Evolutionary conservation across 2,113 vertebrate genomes (phyloP), one percentile per base, ranked within the genome.

Genomic region (Arenaria interpres): DNA sequence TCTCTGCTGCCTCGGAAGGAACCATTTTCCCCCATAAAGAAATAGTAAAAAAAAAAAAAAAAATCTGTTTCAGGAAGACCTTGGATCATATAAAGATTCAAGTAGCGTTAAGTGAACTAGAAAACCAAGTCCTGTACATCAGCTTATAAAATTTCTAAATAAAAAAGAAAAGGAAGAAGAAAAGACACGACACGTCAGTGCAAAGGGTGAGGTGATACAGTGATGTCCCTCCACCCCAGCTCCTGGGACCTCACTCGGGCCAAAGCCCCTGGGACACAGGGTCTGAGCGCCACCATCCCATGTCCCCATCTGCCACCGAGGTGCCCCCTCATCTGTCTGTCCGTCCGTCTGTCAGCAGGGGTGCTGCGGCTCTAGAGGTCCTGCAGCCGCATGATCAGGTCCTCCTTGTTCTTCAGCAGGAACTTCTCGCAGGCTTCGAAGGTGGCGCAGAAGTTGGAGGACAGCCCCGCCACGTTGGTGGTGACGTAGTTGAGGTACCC

Each of bases 401-500:
- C 97, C 12, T 98, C 98, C 85, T 98, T 99, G 96, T 99, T 99
- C 91, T 98, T 97, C 96, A 99, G 89, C 72, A 99, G 98, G 96
- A 99, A 99, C 72, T 94, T 93, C 79, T 99, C 99, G 4, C 99
- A 99, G 79, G 99, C 98, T 16, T 98, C 90, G 8, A 99, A 99
- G 30, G 98, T 98, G 79, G 96, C 97, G 51, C 98, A 99, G 95
- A 99, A 99, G 59, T 97, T 97, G 0, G 99, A 99, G 51, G 99
- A 99, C 37, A 99, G 98, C 43, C 99, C 99, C 0, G 97, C 98
- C 57, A 99, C 99, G 0, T 99, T 99, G 83, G 98, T 99, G 88
- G 99, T 99, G 97, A 99, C 98, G 0, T 99, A 99, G 62, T 98
- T 98, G 80, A 99, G 98, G 66, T 99, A 97, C 18, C 98, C 99